Evolutionary conservation across 53 echinoderm and acorn worm genomes (phyloP), one percentile per base, ranked within the genome.

Genomic region (Hippasteria phrygiana): DNA sequence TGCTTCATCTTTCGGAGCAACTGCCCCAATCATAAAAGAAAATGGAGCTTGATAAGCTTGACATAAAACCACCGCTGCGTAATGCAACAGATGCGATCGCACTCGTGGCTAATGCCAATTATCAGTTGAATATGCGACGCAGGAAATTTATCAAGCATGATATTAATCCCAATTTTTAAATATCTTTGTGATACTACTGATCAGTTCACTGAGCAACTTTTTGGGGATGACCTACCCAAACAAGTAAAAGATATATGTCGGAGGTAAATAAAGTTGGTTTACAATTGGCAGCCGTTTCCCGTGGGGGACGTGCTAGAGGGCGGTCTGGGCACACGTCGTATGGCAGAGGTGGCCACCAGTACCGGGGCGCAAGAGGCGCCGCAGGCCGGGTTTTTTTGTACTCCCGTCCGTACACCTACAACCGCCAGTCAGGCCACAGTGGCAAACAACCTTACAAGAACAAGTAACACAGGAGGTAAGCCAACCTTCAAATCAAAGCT

Each of bases 221-320:
- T 90, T 90, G 74, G 84, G 24, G 84, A 90, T 39, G 74, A 90
- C 48, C 27, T 90, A 1, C 74, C 82, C 1, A 82, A 90, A 64
- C 53, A 73, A 56, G 74, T 89, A 2, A 89, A 89, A 27, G 70
- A 78, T 16, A n/a, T n/a, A 63, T 79, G 42, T 78, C 10, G 13
- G 80, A 89, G 0, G 59, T 71, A 5, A 71, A 90, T 31, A 90
- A 90, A 28, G 55, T 70, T 42, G 72, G 71, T 0, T 18, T 73
- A 36, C 55, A 46, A 39, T 48, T 67, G 33, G 81, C 81, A 80
- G 47, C 17, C 18, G 31, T 18, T 40, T 31, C 47, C 32, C 66
- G 16, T 34, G 67, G 50, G 70, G 70, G 3, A 41, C 16, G 5
- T 62, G 7, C 7, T n/a, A n/a, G n/a, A n/a, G n/a, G n/a, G n/a